Base-by-base conservation (phyloP, 1,140 invertebrate species). In the Hyposmocoma kahamanoa region DNA sequence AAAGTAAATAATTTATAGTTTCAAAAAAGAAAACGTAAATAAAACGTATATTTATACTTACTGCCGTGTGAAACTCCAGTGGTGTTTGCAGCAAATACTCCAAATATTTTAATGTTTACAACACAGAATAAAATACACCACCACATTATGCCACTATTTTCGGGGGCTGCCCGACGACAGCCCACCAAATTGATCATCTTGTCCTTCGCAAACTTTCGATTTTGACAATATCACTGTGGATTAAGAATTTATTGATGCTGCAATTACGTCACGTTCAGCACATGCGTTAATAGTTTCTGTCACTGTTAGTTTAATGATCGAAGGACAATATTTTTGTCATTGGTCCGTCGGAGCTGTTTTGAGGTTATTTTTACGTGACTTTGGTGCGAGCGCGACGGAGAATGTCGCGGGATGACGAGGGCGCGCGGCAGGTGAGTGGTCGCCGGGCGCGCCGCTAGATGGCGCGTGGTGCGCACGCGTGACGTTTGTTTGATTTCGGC, bases 301-400 rank as follows among this genome's bases (percentile, higher is more conserved):
- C 72, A 76, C 73, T 66, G 62, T 71, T 58, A 64, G 56, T 54
- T 58, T 60, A 62, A 52, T 53, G 32, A 42, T 51, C 56, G 62
- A 67, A 58, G 54, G 48, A 60, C 56, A 74, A 70, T 76, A 79
- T 73, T 79, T 73, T 58, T 61, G 49, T 70, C 59, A 73, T 67
- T 67, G 59, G 66, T 70, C 68, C 58, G 50, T 71, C 59, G 65
- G 72, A 62, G 67, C 69, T 67, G 62, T 78, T 78, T 84, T 71
- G 72, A 82, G 77, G 81, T 83, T 83, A 84, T 72, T 81, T 78
- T 72, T 83, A 78, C 77, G 81, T 83, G 75, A 72, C 74, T 75
- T 69, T 75, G 67, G 70, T 76, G 73, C 64, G 74, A 81, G 67
- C 70, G 75, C 78, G 81, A 83, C 66, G 59, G 80, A 70, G 67